Evolutionary conservation across 2,888 invertebrate species (phyloP), one percentile per base, ranked within the genome.

Genomic region (Charanyca ferruginea): DNA sequence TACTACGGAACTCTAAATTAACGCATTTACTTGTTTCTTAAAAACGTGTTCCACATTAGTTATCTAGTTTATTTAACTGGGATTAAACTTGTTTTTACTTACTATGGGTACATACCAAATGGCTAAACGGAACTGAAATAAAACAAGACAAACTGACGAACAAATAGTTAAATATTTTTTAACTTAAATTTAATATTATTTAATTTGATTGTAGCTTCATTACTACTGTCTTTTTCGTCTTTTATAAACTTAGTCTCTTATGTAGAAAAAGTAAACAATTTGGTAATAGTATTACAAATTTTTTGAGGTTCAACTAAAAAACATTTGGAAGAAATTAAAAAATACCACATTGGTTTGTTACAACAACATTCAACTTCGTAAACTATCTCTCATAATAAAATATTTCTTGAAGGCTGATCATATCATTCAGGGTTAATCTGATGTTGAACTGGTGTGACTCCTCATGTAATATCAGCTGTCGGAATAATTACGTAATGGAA

Each of bases 1-100:
- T 63, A 64, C 22, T 64, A 32, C 23, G 41, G 41, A 63, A 41
- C 32, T 41, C 22, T 48, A 16, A 48, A 32, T 23, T 48, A 22
- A n/a, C 32, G 9, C 22, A 16, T 32, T 58, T 32, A 45, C 18
- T 42, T 23, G 11, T 49, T 4, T 32, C 11, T 41, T 32, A 41
- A 25, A 61, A 58, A 32, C 11, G 13, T 58, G 11, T 45, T 60
- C 9, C 11, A n/a, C n/a, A n/a, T n/a, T n/a, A n/a, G n/a, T 42
- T 8, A 42, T 8, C 7, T 20, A 9, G 8, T 16, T 28, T 28
- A 16, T 49, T 28, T 22, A 28, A n/a, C 28, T 18, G 32, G 8
- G 11, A 23, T 20, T 62, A 25, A 62, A 54, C 16, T 20, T 20
- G 25, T 47, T 61, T 35, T 20, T 61, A 60, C 11, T 9, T 6